Percentiles rank a stretch among this genome's conserved stretches.
Conservation (phyloP, 2,113 vertebrate genomes). For the Myanophis thanlyinensis region DNA sequence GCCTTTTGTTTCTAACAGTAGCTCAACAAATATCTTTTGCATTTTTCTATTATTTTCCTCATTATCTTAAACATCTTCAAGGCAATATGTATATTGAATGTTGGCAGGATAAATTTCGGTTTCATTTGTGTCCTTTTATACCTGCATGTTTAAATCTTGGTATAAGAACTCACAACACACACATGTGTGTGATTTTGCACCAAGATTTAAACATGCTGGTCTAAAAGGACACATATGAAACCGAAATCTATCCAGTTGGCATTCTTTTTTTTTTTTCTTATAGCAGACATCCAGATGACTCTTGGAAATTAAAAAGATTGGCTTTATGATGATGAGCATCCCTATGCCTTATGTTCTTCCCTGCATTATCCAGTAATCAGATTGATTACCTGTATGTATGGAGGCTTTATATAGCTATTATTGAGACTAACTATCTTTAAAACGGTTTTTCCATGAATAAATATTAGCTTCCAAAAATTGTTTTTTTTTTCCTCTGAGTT, state of each 20-base stretch:
- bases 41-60: background rate
- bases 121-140: background rate
- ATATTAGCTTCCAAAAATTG: background rate
- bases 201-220: background rate
- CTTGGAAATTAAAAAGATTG: background rate
- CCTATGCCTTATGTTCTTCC: background rate
- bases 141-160: background rate
- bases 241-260: background rate
- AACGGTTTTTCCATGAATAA: background rate
- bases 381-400: background rate
- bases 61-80: background rate
- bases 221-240: background rate
- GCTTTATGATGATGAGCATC: background rate
- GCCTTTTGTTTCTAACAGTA: background rate
- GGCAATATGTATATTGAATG: background rate
- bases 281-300: background rate
- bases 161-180: background rate
- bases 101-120: background rate
- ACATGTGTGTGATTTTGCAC: background rate
- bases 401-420: background rate
- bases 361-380: background rate
- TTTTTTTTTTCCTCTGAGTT: background rate
- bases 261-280: background rate
- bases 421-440: background rate
- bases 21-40: background rate